phyloP scores from a whole-genome alignment of 1,140 invertebrate species.

The Anadara kagoshimensis region DNA sequence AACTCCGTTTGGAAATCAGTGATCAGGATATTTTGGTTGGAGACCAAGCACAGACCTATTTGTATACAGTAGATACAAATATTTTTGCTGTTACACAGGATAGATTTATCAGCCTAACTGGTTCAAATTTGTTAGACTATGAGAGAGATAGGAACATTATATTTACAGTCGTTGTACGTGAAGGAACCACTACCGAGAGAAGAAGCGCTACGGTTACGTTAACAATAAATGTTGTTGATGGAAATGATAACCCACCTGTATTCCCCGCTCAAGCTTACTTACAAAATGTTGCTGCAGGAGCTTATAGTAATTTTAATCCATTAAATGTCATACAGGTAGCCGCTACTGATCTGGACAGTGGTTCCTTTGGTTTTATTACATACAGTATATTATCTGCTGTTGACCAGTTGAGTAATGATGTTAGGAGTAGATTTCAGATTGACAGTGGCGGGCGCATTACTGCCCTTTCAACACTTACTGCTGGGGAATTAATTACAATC shows the following conservation, averaged over 20 bases:
- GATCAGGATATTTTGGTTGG: constrained; percentile 19
- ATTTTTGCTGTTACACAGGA: constrained; percentile 11
- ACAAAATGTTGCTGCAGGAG: constrained; percentile 18
- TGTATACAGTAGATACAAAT: constrained; percentile 4
- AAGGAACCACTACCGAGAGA: constrained; percentile 13
- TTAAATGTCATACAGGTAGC: constrained; percentile 40
- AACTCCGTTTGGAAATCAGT: constrained; percentile 8
- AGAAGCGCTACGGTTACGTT: constrained; percentile 32
- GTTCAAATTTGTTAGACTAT: constrained; percentile 3
- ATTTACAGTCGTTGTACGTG: constrained; percentile 20
- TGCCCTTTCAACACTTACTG: constrained; percentile 30
- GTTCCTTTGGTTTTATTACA: constrained; percentile 38
- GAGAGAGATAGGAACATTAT: constrained; percentile 10
- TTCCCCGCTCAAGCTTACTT: constrained; percentile 40
- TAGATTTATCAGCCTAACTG: constrained; percentile 13
- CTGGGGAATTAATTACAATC: constrained; percentile 42
- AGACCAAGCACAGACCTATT: constrained; percentile 13
- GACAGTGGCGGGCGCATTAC: constrained; percentile 21
- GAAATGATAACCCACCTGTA: constrained; percentile 45
- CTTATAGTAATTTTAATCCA: background rate
- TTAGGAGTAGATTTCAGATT: constrained; percentile 28
- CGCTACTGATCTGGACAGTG: constrained; percentile 54
- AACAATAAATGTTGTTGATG: constrained; percentile 46
- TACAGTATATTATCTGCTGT: constrained; percentile 35
- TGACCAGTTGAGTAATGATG: constrained; percentile 31